A percentile compares a stretch with the other conserved stretches of the same genome.
Conservation (phyloP, 2,888 invertebrate genomes). For the Nephrotoma guestfalica region DNA sequence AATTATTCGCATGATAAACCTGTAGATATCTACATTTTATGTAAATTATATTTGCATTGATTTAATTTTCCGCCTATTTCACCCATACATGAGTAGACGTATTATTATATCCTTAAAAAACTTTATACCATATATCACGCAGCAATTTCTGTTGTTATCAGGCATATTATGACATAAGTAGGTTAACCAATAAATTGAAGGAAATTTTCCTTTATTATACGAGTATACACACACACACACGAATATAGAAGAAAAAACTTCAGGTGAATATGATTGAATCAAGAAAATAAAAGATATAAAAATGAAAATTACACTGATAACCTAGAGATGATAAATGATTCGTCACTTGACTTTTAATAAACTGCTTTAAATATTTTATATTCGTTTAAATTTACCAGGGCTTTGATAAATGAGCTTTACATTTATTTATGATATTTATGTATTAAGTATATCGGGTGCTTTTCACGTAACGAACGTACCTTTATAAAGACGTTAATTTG, state of each 20-base stretch:
- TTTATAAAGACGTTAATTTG: neutral
- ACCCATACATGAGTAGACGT: neutral
- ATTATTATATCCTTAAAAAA: neutral
- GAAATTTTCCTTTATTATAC: neutral
- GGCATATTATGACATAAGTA: neutral
- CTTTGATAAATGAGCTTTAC: neutral
- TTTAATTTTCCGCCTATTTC: neutral
- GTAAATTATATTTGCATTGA: neutral
- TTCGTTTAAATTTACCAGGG: neutral
- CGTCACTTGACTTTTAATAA: neutral
- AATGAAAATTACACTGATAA: neutral
- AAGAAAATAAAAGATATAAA: neutral
- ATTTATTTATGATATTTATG: neutral
- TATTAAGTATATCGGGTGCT: no score
- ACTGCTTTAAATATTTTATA: neutral
- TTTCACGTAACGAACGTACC: no score
- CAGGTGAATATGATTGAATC: neutral
- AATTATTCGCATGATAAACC: no score
- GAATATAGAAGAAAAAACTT: neutral
- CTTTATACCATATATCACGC: neutral
- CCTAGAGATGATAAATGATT: neutral
- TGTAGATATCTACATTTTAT: neutral
- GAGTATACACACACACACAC: neutral
- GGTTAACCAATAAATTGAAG: neutral
- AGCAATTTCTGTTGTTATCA: neutral